A percentile compares a stretch with the other conserved stretches of the same genome.
Evolutionary conservation across 2,888 invertebrate species (phyloP).

Genomic region (Cephus nigrinus): DNA sequence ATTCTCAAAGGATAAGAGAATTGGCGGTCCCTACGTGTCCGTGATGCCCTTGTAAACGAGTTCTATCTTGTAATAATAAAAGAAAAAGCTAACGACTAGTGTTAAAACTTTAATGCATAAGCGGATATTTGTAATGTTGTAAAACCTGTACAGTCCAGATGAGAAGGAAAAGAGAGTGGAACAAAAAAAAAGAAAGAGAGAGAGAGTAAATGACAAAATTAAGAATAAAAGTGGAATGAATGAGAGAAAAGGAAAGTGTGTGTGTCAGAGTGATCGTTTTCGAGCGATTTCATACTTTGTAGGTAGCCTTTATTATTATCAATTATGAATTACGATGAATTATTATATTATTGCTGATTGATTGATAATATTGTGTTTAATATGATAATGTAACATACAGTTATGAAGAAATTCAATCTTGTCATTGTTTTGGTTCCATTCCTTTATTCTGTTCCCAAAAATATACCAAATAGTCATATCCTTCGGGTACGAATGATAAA

Average conservation of each 20-base stretch:
- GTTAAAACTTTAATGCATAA: background rate
- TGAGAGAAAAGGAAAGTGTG: background rate
- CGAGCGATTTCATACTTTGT: constrained; percentile 40
- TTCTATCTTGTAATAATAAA: constrained; percentile 50
- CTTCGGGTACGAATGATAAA: background rate
- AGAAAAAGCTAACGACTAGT: constrained; percentile 1
- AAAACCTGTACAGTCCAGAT: constrained; percentile 57
- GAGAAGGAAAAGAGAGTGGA: constrained; percentile 6
- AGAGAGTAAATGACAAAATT: background rate
- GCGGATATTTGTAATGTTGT: constrained; percentile 40
- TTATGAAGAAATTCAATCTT: constrained; percentile 39
- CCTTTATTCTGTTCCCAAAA: background rate
- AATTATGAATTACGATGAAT: constrained; percentile 29
- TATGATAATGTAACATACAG: constrained; percentile 62
- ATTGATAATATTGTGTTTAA: constrained; percentile 60
- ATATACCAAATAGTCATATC: background rate
- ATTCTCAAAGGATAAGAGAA: constrained; percentile 25
- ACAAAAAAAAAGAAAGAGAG: too few relatives aligned
- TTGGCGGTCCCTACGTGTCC: constrained; percentile 38
- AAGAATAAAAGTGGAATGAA: background rate
- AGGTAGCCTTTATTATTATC: constrained; percentile 56
- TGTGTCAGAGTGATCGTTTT: constrained; percentile 6
- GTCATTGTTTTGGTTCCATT: background rate
- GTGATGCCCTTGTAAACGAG: constrained; percentile 42
- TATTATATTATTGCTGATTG: constrained; percentile 32